Evolutionary conservation across 1,140 invertebrate species (phyloP), one percentile per base, ranked within the genome.

Genomic region (Sitobion miscanthi): DNA sequence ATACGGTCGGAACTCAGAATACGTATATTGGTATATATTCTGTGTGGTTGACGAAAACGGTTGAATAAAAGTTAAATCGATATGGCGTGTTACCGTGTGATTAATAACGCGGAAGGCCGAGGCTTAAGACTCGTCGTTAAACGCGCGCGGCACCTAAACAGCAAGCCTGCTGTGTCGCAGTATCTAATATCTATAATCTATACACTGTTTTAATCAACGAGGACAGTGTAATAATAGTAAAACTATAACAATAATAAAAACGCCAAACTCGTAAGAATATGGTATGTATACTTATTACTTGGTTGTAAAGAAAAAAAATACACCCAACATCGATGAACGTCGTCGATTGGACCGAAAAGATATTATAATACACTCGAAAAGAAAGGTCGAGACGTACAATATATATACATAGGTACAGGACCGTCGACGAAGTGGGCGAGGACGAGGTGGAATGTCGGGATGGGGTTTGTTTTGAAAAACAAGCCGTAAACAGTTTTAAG

Each of bases 51-150:
- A 89, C 9, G 52, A 89, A 89, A 57, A 89, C 88, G 14, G 54
- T 54, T 5, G 38, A 89, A 89, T 23, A 89, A 89, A 89, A 47
- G 49, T 89, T 89, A 54, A 89, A 89, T 89, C 87, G n/a, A 54
- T 54, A 38, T 25, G 5, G 35, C 88, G 52, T 89, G 88, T 88
- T 47, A 7, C 8, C 11, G 35, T 42, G 49, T 38, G n/a, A 89
- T 89, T 89, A 35, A 77, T 14, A 57, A 89, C 35, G 8, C 35
- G 23, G 52, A 42, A 89, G 52, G 88, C 35, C 52, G 38, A 35
- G 21, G 17, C 9, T n/a, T 2, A 1, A 25, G 8, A 54, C 87
- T 89, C 49, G 21, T 89, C 86, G 35, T 89, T 54, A 89, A 89
- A 57, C 35, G 17, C 14, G 25, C 14, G 25, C n/a, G 30, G 14